Evolutionary conservation across 1,140 invertebrate genomes (phyloP).

Genomic region (Camponotus vicinus): DNA sequence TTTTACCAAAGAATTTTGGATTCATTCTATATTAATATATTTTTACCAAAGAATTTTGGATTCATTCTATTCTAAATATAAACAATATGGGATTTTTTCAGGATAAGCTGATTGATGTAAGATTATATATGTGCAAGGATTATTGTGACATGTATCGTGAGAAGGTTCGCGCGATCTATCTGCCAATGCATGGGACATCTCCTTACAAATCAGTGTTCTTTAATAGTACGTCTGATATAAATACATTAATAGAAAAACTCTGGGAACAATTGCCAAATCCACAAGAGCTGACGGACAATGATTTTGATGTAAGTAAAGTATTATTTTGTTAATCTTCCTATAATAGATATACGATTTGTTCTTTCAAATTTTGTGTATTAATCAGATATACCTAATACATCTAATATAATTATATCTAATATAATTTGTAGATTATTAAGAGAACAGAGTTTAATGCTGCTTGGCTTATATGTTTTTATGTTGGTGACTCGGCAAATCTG

Average conservation of each 20-base stretch:
- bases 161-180: slow-evolving; percentile 70
- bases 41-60: background rate
- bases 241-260: slow-evolving; percentile 87
- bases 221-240: slow-evolving; percentile 80
- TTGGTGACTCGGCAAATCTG: slow-evolving; percentile 83
- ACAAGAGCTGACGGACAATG: slow-evolving; percentile 84
- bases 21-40: background rate
- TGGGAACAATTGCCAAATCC: slow-evolving; percentile 87
- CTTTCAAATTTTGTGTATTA: slow-evolving; percentile 25
- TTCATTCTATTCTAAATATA: background rate
- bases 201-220: slow-evolving; percentile 71
- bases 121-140: slow-evolving; percentile 68
- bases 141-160: slow-evolving; percentile 66
- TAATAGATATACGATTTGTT: background rate
- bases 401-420: background rate
- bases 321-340: background rate
- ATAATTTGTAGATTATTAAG: slow-evolving; percentile 83
- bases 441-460: slow-evolving; percentile 80
- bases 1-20: slow-evolving; percentile 3
- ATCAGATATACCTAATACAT: slow-evolving; percentile 5
- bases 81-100: slow-evolving; percentile 55
- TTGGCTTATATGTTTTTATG: slow-evolving; percentile 90
- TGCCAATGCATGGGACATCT: slow-evolving; percentile 59
- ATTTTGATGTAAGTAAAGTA: slow-evolving; percentile 84
- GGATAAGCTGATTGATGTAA: slow-evolving; percentile 76